These are phyloP conservation scores for Lingula anatina DNA, from an alignment of 2,888 invertebrate genomes.

Conservation along the genomic window DNA sequence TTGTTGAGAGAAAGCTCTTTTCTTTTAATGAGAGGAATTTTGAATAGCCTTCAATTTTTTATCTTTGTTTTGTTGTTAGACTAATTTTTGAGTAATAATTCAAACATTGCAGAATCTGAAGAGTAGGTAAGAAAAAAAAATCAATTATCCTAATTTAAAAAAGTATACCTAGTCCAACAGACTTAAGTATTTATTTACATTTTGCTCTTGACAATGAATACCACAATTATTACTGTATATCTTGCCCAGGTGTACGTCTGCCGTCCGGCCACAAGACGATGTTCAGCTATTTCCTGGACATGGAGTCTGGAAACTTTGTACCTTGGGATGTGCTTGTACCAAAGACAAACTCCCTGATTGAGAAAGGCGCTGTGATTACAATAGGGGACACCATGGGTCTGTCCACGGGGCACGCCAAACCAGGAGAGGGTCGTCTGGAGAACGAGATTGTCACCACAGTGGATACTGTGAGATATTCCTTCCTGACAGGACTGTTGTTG, in stretches of 20 bases:
- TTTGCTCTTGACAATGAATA: too few relatives aligned
- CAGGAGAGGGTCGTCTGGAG: slow-evolving; percentile 15
- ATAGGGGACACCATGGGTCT: slow-evolving; percentile 44
- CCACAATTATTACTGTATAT: too few relatives aligned
- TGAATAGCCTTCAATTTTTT: too few relatives aligned
- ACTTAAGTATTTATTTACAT: too few relatives aligned
- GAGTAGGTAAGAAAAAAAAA: too few relatives aligned
- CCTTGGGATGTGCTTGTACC: slow-evolving; percentile 49
- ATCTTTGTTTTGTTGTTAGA: too few relatives aligned
- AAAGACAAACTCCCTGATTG: slow-evolving; percentile 46
- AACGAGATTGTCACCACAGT: slow-evolving; percentile 47
- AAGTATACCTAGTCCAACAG: too few relatives aligned
- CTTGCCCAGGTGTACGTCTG: slow-evolving; percentile 39
- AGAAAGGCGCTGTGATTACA: slow-evolving; percentile 45
- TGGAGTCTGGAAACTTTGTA: slow-evolving; percentile 47
- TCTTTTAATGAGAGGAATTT: too few relatives aligned
- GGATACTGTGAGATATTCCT: slow-evolving; percentile 50
- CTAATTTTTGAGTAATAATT: too few relatives aligned
- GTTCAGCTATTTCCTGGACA: slow-evolving; percentile 51
- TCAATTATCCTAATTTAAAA: too few relatives aligned
- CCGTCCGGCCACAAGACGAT: slow-evolving; percentile 47
- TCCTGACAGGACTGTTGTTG: slow-evolving; percentile 42
- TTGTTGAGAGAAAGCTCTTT: too few relatives aligned
- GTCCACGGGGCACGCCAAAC: slow-evolving; percentile 11
- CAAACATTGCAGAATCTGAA: too few relatives aligned